These are phyloP conservation scores for Phenganax subtilis DNA, from an alignment of 92 coral and sea anemone species.

Conservation along the genomic window DNA sequence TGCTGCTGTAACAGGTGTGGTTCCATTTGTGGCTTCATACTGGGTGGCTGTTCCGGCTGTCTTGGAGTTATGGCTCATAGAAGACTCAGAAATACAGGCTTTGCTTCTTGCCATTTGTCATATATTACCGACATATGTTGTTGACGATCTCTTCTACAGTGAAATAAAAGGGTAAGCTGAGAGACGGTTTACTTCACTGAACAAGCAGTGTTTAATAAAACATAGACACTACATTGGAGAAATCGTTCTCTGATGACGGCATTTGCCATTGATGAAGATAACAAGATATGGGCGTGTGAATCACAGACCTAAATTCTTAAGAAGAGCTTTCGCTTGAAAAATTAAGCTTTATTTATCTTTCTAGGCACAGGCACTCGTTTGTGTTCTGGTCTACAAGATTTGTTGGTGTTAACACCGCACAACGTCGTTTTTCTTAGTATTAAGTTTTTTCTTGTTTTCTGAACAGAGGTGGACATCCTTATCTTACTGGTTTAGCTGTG, in stretches of 20 bases:
- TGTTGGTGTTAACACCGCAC: not conserved
- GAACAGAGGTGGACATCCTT: slow-evolving; percentile 91
- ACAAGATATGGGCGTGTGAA: too few relatives aligned
- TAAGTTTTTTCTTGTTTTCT: not conserved
- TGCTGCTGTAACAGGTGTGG: slow-evolving; percentile 89
- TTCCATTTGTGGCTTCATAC: slow-evolving; percentile 92
- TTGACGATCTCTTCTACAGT: slow-evolving; percentile 92
- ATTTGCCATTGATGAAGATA: too few relatives aligned
- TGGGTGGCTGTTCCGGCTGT: slow-evolving; percentile 93
- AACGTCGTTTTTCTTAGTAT: not conserved
- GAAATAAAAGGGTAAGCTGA: slow-evolving; percentile 88
- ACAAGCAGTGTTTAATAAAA: too few relatives aligned
- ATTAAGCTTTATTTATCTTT: too few relatives aligned
- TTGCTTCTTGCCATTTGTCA: slow-evolving; percentile 74
- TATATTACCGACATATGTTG: slow-evolving; percentile 81
- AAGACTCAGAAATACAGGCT: slow-evolving; percentile 66
- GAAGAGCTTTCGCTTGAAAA: too few relatives aligned
- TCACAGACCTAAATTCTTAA: too few relatives aligned
- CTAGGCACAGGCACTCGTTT: too few relatives aligned
- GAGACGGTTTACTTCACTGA: too few relatives aligned
- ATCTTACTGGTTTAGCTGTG: slow-evolving; percentile 95
- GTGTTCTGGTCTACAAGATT: not conserved
- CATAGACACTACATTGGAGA: too few relatives aligned
- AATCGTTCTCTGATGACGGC: too few relatives aligned
- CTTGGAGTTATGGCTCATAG: slow-evolving; percentile 88